Evolutionary conservation across 2,888 invertebrate genomes (phyloP), one percentile per base, ranked within the genome.

Genomic region (Athalia cordata): DNA sequence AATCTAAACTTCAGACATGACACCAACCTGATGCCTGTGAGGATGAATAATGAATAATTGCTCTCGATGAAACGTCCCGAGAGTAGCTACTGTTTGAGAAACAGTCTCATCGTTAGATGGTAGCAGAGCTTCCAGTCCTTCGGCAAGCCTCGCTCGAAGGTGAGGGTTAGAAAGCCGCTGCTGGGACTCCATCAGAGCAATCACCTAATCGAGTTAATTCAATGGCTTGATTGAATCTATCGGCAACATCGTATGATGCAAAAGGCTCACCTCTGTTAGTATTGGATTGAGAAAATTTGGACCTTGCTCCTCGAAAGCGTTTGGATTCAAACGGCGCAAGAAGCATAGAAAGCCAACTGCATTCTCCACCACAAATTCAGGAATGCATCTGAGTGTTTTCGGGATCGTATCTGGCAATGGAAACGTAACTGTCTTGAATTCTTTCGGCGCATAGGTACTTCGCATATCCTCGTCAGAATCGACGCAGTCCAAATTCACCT

Each of bases 281-380:
- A 96, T 92, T 0, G 95, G 95, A 78, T 92, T 92, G 83, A 95
- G 86, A 68, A 95, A 93, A 1, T 92, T 92, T 45, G 93, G 92
- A 5, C 94, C 93, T 81, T 94, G 93, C 45, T 93, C 93, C 85
- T 96, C 95, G 67, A 95, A 93, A 0, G 93, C 90, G 82, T 92
- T 91, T 3, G 92, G 92, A 79, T 91, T 91, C 67, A 95, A 94
- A 9, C 95, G 93, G 45, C 94, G 93, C 83, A 95, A 91, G 90
- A 97, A 95, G 82, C 95, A 94, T 83, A 98, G 92, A 88, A 95
- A 94, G 77, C 95, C 95, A 50, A 96, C 94, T 74, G 97, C 92
- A 90, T 98, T 98, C 90, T 98, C 98, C 68, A 97, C 91, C 55
- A 98, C 92, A 88, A 96, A 96, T 90, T 99, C 98, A 64, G 98